These are phyloP conservation scores for Caenorhabditis sp. DNA, from an alignment of 2,888 invertebrate genomes.

Conservation along the genomic window DNA sequence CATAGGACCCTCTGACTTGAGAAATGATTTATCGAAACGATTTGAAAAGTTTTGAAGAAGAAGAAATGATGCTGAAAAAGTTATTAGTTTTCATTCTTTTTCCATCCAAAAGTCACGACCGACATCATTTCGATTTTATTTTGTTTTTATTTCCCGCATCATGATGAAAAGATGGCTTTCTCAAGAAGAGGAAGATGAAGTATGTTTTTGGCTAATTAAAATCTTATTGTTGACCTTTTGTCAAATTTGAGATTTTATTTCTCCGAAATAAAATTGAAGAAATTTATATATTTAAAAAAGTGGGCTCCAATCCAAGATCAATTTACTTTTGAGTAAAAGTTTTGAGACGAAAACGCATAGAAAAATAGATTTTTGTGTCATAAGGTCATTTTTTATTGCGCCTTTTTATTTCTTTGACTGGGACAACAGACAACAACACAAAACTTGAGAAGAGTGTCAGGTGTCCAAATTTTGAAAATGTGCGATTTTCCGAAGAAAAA, in stretches of 20 bases:
- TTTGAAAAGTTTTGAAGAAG: conserved; percentile 1
- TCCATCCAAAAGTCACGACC: neutral
- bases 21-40: neutral
- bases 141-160: neutral
- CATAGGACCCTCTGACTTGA: conserved; percentile 6
- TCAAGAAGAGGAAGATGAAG: neutral
- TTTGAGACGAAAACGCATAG: no score
- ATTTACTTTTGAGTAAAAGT: no score
- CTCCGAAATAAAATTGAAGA: no score
- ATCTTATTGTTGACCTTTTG: neutral
- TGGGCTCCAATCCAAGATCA: no score
- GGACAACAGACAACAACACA: conserved; percentile 16
- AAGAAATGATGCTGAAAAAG: conserved; percentile 7
- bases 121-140: neutral
- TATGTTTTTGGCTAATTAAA: neutral
- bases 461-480: conserved; percentile 2
- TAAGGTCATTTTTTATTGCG: neutral
- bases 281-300: no score
- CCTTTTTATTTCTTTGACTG: conserved; percentile 16
- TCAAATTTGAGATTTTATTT: no score
- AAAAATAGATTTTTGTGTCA: no score
- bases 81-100: neutral
- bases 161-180: neutral
- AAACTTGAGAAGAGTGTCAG: no score
- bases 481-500: neutral